Conservation (phyloP, 2,797 vertebrate genomes). For the Chelidonichthys spinosus region DNA sequence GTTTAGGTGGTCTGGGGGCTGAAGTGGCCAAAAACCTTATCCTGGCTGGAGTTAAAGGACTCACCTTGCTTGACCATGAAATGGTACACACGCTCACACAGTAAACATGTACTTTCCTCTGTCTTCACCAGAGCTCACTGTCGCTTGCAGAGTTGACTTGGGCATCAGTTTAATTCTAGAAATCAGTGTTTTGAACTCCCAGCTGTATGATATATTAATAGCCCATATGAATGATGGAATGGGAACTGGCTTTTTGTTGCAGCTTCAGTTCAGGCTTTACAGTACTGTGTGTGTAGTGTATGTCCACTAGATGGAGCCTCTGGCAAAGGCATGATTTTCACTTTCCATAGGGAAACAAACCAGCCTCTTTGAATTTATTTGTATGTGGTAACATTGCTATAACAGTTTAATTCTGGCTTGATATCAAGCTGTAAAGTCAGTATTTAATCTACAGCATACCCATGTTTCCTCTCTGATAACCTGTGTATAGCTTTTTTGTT, state of each 20-base stretch:
- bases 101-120: background rate
- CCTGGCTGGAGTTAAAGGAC: conserved; percentile 91
- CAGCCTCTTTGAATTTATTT: background rate
- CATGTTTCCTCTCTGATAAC: background rate
- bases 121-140: background rate
- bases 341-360: background rate
- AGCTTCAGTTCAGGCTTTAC: background rate
- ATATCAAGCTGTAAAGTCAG: background rate
- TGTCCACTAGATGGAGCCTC: conserved; percentile 42
- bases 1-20: conserved; percentile 88
- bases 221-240: background rate
- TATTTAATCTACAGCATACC: too few species aligned
- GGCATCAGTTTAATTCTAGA: background rate
- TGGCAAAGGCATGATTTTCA: conserved; percentile 7
- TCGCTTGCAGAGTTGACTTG: accelerated
- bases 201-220: background rate
- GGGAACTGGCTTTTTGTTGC: too few species aligned
- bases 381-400: background rate
- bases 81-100: conserved; percentile 78
- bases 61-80: conserved; percentile 92
- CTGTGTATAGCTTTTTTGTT: background rate
- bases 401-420: background rate
- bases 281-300: background rate
- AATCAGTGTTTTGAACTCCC: background rate
- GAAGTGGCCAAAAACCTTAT: conserved; percentile 97